These are phyloP conservation scores for Adelphocoris suturalis DNA, from an alignment of 2,888 invertebrate genomes.

Conservation along the genomic window DNA sequence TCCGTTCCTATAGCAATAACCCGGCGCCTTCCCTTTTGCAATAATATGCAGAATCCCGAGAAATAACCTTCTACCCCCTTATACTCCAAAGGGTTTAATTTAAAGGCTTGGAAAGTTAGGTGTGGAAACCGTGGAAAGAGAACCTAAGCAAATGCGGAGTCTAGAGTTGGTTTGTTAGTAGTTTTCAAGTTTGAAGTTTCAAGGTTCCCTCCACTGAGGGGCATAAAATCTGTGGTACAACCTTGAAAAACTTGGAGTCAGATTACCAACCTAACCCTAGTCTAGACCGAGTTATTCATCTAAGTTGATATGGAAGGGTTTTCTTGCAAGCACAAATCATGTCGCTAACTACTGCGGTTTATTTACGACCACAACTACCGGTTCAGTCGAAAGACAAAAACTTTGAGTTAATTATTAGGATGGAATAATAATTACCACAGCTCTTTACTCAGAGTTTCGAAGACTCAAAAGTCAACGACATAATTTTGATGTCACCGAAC, in stretches of 20 bases:
- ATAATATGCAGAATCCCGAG: background rate
- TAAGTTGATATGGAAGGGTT: background rate
- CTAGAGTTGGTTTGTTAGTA: background rate
- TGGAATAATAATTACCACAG: background rate
- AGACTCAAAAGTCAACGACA: too few relatives aligned
- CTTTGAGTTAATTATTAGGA: background rate
- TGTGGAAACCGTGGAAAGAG: background rate
- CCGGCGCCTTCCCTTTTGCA: background rate
- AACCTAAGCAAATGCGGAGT: background rate
- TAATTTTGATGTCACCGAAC: too few relatives aligned
- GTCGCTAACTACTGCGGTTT: background rate
- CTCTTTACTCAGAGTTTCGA: too few relatives aligned
- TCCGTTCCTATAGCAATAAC: background rate
- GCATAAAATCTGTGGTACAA: background rate
- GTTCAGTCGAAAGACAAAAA: background rate
- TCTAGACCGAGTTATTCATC: background rate
- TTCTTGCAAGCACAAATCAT: background rate
- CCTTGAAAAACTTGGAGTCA: background rate
- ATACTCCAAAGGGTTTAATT: background rate
- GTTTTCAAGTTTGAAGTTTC: slow-evolving; percentile 1
- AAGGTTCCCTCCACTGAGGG: background rate
- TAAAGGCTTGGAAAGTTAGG: background rate
- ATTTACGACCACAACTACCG: background rate
- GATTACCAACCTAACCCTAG: background rate
- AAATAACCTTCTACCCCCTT: background rate